A percentile compares a stretch with the other conserved stretches of the same genome.
phyloP scores from a whole-genome alignment of 2,797 vertebrate species.

The Galago senegalensis region DNA sequence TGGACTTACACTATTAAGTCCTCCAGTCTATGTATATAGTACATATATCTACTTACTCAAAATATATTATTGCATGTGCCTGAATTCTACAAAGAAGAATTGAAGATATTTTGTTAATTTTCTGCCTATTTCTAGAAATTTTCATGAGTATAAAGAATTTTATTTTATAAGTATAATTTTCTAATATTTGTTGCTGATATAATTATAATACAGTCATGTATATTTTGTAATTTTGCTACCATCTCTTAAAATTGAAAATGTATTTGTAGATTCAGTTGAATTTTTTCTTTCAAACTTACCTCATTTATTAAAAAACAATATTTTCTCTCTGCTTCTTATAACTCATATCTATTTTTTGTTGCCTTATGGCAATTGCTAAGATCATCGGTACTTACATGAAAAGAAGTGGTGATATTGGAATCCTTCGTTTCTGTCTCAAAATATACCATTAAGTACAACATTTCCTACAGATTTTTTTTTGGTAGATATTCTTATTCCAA shows the following conservation, averaged over 20 bases:
- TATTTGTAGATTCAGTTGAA: background rate
- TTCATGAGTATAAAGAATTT: background rate
- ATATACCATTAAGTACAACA: background rate
- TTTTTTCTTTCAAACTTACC: conserved; percentile 29
- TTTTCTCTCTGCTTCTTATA: background rate
- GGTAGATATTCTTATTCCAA: background rate
- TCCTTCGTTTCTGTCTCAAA: background rate
- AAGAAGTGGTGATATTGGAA: background rate
- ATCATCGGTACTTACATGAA: background rate
- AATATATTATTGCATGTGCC: background rate
- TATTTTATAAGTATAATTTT: background rate
- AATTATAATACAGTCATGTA: background rate
- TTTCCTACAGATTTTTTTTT: background rate
- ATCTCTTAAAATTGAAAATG: background rate
- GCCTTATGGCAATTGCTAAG: background rate
- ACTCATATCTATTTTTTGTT: conserved; percentile 2
- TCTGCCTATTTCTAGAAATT: background rate
- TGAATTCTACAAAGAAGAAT: background rate
- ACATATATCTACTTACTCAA: background rate
- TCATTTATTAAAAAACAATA: background rate
- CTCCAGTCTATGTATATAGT: background rate
- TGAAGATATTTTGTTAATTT: background rate
- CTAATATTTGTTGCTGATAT: background rate
- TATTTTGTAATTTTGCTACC: background rate
- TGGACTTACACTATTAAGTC: background rate